These are phyloP conservation scores for Xenopus borealis DNA, from an alignment of 2,113 vertebrate genomes.

Conservation along the genomic window DNA sequence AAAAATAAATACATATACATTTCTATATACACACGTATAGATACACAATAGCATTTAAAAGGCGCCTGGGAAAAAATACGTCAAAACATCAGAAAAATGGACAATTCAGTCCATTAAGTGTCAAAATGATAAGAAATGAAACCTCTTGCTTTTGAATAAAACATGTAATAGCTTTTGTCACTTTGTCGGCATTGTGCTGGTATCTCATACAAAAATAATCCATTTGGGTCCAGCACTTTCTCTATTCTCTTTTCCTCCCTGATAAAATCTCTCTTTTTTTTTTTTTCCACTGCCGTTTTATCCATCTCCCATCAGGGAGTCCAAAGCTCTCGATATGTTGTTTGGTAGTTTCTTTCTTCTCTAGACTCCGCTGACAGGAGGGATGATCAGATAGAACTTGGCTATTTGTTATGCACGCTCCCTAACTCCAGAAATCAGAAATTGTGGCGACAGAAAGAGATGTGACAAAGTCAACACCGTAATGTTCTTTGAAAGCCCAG, in stretches of 20 bases:
- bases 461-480: no score
- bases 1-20: not conserved
- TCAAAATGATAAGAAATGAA: slow-evolving; percentile 8
- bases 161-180: slow-evolving; percentile 15
- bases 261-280: slow-evolving; percentile 1
- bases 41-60: not conserved
- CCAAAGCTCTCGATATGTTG: not conserved
- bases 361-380: not conserved
- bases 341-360: not conserved
- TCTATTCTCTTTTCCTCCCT: not conserved
- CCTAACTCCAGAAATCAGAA: no score
- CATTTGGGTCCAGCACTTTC: slow-evolving; percentile 3
- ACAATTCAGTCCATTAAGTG: slow-evolving; percentile 5
- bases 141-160: slow-evolving; percentile 4
- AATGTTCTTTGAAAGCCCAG: no score
- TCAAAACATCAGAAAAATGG: not conserved
- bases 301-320: slow-evolving; percentile 10
- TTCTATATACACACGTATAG: not conserved
- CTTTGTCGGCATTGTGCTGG: not conserved
- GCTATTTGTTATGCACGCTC: no score
- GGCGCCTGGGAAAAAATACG: slow-evolving; percentile 37
- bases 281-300: no score
- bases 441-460: no score
- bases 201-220: slow-evolving; percentile 13
- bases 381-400: slow-evolving; percentile 19